Conservation (phyloP, 2,113 vertebrate species). For the Morone chrysops region DNA sequence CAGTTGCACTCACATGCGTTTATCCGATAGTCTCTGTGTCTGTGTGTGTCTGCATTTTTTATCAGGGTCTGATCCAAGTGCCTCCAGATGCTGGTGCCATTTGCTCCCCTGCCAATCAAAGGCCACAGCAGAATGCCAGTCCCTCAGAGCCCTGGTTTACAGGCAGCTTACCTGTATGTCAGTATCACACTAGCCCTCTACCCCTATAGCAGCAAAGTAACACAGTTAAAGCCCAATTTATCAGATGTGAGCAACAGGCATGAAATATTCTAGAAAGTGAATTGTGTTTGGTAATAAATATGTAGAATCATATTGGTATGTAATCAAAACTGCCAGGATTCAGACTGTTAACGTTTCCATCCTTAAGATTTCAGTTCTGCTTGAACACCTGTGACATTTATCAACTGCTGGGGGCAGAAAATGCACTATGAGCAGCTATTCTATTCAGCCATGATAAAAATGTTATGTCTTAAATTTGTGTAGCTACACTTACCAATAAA, state of each 20-base stretch:
- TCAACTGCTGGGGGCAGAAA: not conserved
- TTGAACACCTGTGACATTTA: not conserved
- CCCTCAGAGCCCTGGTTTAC: conserved; percentile 57
- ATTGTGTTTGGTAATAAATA: not conserved
- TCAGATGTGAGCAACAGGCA: not conserved
- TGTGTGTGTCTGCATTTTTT: conserved; percentile 50
- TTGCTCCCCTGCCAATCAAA: conserved; percentile 82
- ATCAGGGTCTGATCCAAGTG: conserved; percentile 61
- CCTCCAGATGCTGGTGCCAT: conserved; percentile 77
- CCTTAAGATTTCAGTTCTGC: not conserved
- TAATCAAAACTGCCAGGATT: not conserved
- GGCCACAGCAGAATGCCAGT: conserved; percentile 64
- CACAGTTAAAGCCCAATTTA: conserved; percentile 15
- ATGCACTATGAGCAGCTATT: not conserved
- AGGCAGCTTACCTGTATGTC: conserved; percentile 58
- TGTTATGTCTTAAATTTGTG: not conserved
- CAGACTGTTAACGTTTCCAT: not conserved
- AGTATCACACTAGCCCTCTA: conserved; percentile 23
- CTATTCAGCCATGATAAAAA: not conserved
- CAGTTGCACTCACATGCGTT: conserved; percentile 17
- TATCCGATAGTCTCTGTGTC: not conserved
- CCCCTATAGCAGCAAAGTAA: conserved; percentile 11
- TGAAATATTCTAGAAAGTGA: not conserved
- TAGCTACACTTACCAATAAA: not conserved
- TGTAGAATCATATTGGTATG: not conserved